Evolutionary conservation across 2,797 vertebrate species (phyloP), one percentile per base, ranked within the genome.

Genomic region (Labeo calbasu): DNA sequence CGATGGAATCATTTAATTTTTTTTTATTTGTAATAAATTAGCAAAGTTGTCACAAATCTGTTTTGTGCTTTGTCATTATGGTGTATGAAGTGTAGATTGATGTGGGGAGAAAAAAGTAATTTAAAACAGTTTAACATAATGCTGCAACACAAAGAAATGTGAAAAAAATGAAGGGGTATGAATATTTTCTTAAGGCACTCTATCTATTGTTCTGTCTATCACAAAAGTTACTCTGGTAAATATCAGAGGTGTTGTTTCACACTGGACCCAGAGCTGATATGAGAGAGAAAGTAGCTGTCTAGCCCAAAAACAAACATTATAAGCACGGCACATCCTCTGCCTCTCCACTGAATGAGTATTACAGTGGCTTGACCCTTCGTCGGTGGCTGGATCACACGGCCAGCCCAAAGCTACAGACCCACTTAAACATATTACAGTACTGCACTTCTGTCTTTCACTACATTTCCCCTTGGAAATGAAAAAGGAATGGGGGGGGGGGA

Each of bases 391-490:
- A 92, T 92, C 91, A 91, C 89, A 90, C 84, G 86, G 91, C 88
- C 91, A 92, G 92, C 88, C 88, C 88, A 92, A 91, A 91, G 90
- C 92, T 92, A 94, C 91, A 91, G 93, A 90, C 89, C 86, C 93
- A 92, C 92, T 93, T 95, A 94, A 94, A 95, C 92, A 93, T 94
- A 94, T 94, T 95, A 95, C 94, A 94, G 94, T 93, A 91, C 91
- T 90, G 88, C 90, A 90, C 92, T 94, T 94, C 92, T 94, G 94
- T 92, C 90, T 93, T 92, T 91, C 91, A 88, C 89, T 90, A 93
- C 93, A 94, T 95, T 94, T 94, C 94, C 94, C 93, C 84, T 86
- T 91, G 93, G 94, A 95, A 95, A 93, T 95, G 92, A 94, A 95
- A 95, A 85, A 82, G 77, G 73, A 86, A 70, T 59, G 17, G 53